Conservation (phyloP, 2,113 vertebrate genomes). For the Gopherus evgoodei region DNA sequence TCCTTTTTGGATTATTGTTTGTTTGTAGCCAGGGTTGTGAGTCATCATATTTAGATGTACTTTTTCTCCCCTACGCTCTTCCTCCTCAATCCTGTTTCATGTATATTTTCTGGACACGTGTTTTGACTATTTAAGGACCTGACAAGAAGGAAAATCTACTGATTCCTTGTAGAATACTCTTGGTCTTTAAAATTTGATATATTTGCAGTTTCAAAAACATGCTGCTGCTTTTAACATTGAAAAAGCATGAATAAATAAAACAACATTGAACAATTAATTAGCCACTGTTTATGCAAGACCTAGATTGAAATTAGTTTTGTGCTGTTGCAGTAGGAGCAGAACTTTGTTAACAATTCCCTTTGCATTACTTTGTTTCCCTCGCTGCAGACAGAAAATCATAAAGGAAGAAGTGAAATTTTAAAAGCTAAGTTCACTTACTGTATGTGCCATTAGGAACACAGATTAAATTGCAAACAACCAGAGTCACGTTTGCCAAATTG, state of each 20-base stretch:
- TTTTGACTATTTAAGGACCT: neutral
- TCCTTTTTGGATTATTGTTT: neutral
- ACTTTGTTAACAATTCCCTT: slow-evolving; percentile 27
- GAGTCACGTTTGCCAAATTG: neutral
- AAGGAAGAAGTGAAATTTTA: slow-evolving; percentile 50
- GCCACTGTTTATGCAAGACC: neutral
- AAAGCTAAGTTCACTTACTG: slow-evolving; percentile 22
- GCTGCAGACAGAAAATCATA: neutral
- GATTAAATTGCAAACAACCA: neutral
- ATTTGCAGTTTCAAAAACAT: neutral
- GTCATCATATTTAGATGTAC: neutral
- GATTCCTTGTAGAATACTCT: neutral
- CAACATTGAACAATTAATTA: neutral
- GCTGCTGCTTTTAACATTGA: neutral
- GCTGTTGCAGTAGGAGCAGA: neutral
- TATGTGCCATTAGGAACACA: slow-evolving; percentile 24
- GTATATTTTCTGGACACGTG: neutral
- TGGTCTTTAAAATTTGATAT: neutral
- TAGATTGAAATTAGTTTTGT: slow-evolving; percentile 8
- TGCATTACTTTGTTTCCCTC: slow-evolving; percentile 16
- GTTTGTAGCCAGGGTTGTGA: neutral
- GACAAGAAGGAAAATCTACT: neutral
- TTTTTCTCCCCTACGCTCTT: neutral
- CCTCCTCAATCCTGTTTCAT: neutral
- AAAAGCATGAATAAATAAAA: neutral